Percentiles rank a stretch among this genome's conserved stretches.
Conservation (phyloP, 2,113 vertebrate genomes). For the Mirounga angustirostris region DNA sequence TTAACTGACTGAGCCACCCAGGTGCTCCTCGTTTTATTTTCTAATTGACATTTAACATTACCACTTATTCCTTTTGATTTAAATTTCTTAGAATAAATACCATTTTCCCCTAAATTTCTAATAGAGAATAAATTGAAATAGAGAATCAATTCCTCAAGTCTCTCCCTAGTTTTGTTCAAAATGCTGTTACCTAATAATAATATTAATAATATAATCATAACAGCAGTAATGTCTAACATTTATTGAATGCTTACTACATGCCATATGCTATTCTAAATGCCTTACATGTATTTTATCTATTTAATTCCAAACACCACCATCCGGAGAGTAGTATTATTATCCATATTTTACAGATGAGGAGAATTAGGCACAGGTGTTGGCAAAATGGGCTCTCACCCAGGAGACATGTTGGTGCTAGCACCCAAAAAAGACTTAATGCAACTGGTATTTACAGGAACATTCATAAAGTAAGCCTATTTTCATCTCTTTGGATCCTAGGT, state of each 20-base stretch:
- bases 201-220: background rate
- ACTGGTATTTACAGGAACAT: background rate
- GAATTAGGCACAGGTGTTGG: background rate
- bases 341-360: background rate
- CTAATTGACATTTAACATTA: constrained; percentile 7
- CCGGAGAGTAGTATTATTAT: background rate
- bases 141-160: constrained; percentile 1
- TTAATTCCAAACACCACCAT: background rate
- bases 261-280: background rate
- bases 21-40: background rate
- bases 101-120: background rate
- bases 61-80: constrained; percentile 27
- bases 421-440: background rate
- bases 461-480: background rate
- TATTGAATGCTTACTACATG: background rate
- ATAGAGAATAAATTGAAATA: background rate
- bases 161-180: constrained; percentile 35
- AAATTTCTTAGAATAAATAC: background rate
- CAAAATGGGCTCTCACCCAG: background rate
- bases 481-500: background rate
- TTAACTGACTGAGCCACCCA: background rate
- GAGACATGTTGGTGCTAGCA: background rate
- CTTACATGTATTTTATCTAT: background rate
- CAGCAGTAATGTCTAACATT: background rate
- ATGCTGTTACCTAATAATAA: background rate